Percentiles rank a stretch among this genome's conserved stretches.
These are phyloP conservation scores for Conus betulinus DNA, from an alignment of 1,140 invertebrate species.

Conservation along the genomic window DNA sequence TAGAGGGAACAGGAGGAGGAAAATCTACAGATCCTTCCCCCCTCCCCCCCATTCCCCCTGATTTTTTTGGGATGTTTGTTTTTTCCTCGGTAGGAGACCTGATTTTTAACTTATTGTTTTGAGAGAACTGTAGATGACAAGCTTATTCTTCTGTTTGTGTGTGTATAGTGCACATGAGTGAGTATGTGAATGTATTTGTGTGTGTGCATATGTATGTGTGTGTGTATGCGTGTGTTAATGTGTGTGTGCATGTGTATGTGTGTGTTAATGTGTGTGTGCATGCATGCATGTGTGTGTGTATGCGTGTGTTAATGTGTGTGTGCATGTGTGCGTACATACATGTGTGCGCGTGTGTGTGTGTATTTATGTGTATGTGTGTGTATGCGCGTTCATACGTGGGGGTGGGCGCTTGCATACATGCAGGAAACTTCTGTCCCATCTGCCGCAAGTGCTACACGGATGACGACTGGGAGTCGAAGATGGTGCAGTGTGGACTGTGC, in stretches of 20 bases:
- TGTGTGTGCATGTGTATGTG: not conserved
- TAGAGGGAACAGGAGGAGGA: too few species aligned
- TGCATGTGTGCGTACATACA: not conserved
- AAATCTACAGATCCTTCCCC: too few species aligned
- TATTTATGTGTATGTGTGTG: not conserved
- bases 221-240: not conserved
- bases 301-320: slow-evolving; percentile 3
- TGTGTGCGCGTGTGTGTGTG: not conserved
- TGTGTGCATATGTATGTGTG: not conserved
- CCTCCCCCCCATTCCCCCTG: too few species aligned
- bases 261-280: not conserved
- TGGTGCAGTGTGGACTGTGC: slow-evolving; percentile 96
- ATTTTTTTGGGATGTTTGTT: too few species aligned
- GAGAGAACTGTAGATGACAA: too few species aligned
- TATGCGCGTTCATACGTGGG: not conserved
- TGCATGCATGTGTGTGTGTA: not conserved
- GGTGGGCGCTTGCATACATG: not conserved
- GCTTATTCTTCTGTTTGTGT: not conserved
- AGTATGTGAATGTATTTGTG: not conserved
- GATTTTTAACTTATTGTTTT: too few species aligned
- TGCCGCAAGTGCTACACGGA: slow-evolving; percentile 95
- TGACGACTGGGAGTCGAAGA: slow-evolving; percentile 94
- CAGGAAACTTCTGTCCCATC: slow-evolving; percentile 90
- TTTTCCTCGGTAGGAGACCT: too few species aligned
- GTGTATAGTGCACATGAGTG: not conserved